Base-by-base conservation (phyloP, 2,888 invertebrate species). In the Bibio marci region DNA sequence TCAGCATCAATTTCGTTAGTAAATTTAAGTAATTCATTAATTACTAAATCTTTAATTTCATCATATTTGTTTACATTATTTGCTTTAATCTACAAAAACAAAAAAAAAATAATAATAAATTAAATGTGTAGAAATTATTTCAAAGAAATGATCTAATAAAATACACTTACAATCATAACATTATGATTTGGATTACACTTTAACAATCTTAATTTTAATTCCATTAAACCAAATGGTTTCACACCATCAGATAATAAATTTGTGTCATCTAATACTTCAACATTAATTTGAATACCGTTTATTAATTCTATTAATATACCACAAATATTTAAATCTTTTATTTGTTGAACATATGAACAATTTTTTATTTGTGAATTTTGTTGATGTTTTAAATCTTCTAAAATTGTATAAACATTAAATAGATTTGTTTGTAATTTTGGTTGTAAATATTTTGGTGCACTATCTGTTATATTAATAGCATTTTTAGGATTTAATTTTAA, bases 321-420 rank as follows among this genome's bases (percentile, higher is more conserved):
- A 4, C 58, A 52, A 40, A 61, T 45, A 48, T 61, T 61, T 14
- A 61, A 50, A 18, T 57, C 57, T 18, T 43, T 49, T 18, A 61
- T 54, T 17, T 59, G 58, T 26, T 22, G 22, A 8, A 22, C 22
- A 22, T 22, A 22, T 6, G 5, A 8, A 22, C 22, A 22, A 50
- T 48, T 0, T 55, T 52, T 7, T 56, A 31, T 12, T 52, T 47
- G 2, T 48, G 50, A 8, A 48, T 47, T 17, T 49, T 45, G 38
- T 19, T 55, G 52, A 2, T 40, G 12, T 19, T 40, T 35, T 22
- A 42, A 38, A 17, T 43, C 38, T 3, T 41, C 25, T 13, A 60
- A 38, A 22, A 52, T 46, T 4, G 50, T 44, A 1, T 49, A 42
- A 12, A 52, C 48, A 3, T 44, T 39, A 1, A 44, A 45, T 12